Percentiles rank a stretch among this genome's conserved stretches.
phyloP scores from a whole-genome alignment of 2,797 vertebrate species.

The Cyclopterus lumpus region DNA sequence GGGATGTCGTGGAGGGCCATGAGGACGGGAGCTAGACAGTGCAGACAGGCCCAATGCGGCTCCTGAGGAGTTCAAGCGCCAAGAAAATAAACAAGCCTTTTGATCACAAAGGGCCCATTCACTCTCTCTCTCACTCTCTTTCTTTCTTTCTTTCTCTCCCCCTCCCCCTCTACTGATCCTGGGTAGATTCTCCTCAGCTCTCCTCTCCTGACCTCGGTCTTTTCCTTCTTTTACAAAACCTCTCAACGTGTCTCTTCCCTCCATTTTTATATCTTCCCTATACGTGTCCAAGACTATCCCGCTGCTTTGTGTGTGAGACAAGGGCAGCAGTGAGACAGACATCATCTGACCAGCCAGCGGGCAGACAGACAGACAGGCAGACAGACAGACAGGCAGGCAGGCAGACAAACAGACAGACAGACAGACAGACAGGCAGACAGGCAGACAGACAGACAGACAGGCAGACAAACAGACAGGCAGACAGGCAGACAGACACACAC shows the following conservation, averaged over 20 bases:
- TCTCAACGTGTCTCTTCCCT: slow-evolving; percentile 28
- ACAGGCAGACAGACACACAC: no score
- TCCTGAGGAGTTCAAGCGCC: slow-evolving; percentile 84
- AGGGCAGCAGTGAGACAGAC: slow-evolving; percentile 12
- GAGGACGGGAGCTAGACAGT: slow-evolving; percentile 61
- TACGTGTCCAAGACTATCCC: not conserved
- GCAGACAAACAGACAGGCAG: no score
- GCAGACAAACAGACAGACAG: no score
- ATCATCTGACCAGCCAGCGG: slow-evolving; percentile 65
- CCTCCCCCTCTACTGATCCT: slow-evolving; percentile 51
- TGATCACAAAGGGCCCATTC: slow-evolving; percentile 88
- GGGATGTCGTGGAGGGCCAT: slow-evolving; percentile 42
- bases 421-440: no score
- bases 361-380: slow-evolving; percentile 40
- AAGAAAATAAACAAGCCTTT: slow-evolving; percentile 88
- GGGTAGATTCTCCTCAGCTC: slow-evolving; percentile 47
- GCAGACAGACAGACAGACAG: no score
- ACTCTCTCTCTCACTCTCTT: slow-evolving; percentile 48
- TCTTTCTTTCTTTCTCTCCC: slow-evolving; percentile 9
- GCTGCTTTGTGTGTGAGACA: slow-evolving; percentile 19
- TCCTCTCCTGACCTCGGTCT: slow-evolving; percentile 53
- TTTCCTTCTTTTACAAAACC: slow-evolving; percentile 37
- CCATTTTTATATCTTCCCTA: slow-evolving; percentile 25
- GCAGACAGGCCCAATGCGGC: slow-evolving; percentile 80
- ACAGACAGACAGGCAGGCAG: no score